Evolutionary conservation across 2,797 vertebrate genomes (phyloP).

Genomic region (Ceryle rudis): DNA sequence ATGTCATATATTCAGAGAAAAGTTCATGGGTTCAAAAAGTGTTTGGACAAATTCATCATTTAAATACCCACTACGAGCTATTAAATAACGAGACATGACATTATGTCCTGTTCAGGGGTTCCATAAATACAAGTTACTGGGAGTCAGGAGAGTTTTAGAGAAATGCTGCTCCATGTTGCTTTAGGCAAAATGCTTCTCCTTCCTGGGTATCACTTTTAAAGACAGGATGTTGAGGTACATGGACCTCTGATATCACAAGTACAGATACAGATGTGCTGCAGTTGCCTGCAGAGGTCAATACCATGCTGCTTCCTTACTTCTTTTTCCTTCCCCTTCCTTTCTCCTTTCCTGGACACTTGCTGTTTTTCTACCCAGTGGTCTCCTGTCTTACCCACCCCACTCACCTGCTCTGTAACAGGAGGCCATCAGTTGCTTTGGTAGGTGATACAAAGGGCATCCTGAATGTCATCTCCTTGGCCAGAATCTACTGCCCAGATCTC

Average conservation of each 20-base stretch:
- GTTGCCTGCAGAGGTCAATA: not conserved
- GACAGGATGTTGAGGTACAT: not conserved
- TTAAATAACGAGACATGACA: not conserved
- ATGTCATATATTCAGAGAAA: not conserved
- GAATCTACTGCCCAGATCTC: not conserved
- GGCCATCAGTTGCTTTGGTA: conserved; percentile 61
- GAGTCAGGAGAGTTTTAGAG: not conserved
- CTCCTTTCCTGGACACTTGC: not conserved
- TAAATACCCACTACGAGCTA: not conserved
- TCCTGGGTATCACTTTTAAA: not conserved
- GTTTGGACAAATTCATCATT: not conserved
- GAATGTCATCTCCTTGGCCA: not conserved
- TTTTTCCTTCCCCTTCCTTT: not conserved
- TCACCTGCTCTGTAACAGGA: conserved; percentile 72
- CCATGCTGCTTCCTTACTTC: not conserved
- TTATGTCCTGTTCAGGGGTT: not conserved
- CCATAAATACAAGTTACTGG: not conserved
- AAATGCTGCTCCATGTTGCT: not conserved
- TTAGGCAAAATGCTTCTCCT: not conserved
- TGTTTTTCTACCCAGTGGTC: not conserved
- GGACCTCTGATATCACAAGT: not conserved
- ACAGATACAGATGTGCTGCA: not conserved
- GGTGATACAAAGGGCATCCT: conserved; percentile 35
- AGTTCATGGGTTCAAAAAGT: not conserved
- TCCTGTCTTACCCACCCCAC: conserved; percentile 28